A percentile compares a stretch with the other conserved stretches of the same genome.
phyloP scores from a whole-genome alignment of 2,113 vertebrate species.

The Microcebus tavaratra region DNA sequence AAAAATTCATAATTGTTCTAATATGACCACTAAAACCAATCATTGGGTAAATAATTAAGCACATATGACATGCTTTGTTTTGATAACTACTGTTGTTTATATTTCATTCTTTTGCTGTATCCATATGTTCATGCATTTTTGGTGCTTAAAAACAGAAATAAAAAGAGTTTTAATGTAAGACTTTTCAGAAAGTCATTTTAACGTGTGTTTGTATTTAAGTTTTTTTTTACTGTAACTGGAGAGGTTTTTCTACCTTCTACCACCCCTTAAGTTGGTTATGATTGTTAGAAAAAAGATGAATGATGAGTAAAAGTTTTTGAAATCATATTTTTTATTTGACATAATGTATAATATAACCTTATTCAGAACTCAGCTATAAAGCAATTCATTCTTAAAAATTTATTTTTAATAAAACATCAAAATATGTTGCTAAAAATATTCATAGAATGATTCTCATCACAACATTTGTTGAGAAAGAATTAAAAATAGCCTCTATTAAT shows the following conservation, averaged over 20 bases:
- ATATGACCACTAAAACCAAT: constrained; percentile 28
- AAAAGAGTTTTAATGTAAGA: not conserved
- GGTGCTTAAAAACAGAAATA: not conserved
- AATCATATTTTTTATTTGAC: not conserved
- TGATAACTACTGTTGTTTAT: constrained; percentile 51
- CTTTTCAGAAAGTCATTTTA: constrained; percentile 35
- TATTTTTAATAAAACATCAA: constrained; percentile 17
- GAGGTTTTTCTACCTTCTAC: not conserved
- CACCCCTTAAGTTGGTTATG: not conserved
- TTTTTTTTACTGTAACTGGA: not conserved
- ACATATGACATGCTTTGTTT: constrained; percentile 55
- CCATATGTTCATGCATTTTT: constrained; percentile 38
- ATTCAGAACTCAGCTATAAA: not conserved
- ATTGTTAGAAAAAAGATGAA: not conserved
- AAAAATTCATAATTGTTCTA: constrained; percentile 47
- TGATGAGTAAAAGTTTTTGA: not conserved
- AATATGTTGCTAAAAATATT: not conserved
- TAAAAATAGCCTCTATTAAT: not conserved
- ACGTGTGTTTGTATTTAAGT: not conserved
- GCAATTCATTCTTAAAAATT: not conserved
- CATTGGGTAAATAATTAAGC: constrained; percentile 53
- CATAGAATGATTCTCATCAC: not conserved
- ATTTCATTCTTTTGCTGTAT: constrained; percentile 11
- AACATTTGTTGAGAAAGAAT: not conserved
- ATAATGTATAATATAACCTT: not conserved